Evolutionary conservation across 2,888 invertebrate species (phyloP).

Genomic region (Aspidiotus rigidus): DNA sequence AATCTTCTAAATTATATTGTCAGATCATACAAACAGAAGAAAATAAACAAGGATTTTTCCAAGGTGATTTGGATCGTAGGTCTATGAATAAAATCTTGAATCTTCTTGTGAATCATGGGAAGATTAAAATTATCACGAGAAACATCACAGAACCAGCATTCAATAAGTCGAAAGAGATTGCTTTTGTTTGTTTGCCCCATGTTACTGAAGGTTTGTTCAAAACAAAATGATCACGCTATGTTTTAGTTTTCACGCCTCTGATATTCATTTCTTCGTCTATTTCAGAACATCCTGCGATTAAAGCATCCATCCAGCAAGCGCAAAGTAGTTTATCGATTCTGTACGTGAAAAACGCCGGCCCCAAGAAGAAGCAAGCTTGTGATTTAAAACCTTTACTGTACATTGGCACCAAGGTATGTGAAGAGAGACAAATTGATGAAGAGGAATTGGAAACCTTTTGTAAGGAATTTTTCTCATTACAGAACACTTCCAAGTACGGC

Average conservation of each 20-base stretch:
- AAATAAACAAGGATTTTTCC: constrained; percentile 12
- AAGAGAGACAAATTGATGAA: background rate
- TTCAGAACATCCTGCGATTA: constrained; percentile 47
- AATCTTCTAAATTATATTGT: background rate
- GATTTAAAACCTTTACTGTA: constrained; percentile 15
- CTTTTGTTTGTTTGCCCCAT: constrained; percentile 15
- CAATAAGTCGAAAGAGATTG: constrained; percentile 15
- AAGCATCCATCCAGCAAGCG: constrained; percentile 53
- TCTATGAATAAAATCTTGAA: constrained; percentile 8
- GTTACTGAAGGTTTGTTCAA: constrained; percentile 16
- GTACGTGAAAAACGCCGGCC: constrained; percentile 35
- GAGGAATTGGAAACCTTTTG: background rate
- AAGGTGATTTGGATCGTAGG: constrained; percentile 11
- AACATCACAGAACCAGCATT: constrained; percentile 5
- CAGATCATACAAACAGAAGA: constrained; percentile 24
- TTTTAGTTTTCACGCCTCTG: background rate
- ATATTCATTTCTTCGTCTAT: constrained; percentile 35
- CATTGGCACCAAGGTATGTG: constrained; percentile 1
- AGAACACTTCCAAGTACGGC: constrained; percentile 44
- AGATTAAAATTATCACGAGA: constrained; percentile 16
- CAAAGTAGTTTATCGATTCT: constrained; percentile 49
- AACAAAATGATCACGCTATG: no score
- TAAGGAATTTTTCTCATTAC: constrained; percentile 6
- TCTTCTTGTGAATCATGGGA: constrained; percentile 1
- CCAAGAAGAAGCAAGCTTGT: constrained; percentile 17